A percentile compares a stretch with the other conserved stretches of the same genome.
Conservation (phyloP, 1,140 invertebrate genomes). For the Trypoxylus dichotomus region DNA sequence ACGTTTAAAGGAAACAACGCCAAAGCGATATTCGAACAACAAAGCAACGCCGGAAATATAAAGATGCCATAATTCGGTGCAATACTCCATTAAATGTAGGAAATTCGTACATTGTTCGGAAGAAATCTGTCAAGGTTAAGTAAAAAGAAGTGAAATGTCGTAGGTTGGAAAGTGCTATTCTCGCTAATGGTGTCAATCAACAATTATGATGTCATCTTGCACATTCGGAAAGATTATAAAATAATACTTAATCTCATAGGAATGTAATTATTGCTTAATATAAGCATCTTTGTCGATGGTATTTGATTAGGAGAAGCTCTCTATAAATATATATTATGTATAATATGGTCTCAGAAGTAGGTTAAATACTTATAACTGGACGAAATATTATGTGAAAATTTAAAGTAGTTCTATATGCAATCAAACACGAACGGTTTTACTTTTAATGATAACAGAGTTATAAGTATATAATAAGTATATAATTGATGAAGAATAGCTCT, state of each 20-base stretch:
- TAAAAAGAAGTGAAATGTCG: not conserved
- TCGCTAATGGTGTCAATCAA: not conserved
- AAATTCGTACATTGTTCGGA: constrained; percentile 6
- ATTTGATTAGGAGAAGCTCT: too few species aligned
- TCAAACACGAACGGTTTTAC: too few species aligned
- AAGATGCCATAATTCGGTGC: constrained; percentile 12
- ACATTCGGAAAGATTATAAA: not conserved
- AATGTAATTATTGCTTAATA: too few species aligned
- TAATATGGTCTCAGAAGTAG: too few species aligned
- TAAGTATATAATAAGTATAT: too few species aligned
- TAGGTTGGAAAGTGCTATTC: not conserved
- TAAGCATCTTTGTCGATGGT: too few species aligned
- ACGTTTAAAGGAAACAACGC: constrained; percentile 1
- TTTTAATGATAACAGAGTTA: too few species aligned
- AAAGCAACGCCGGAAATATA: constrained; percentile 6
- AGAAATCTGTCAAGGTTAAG: not conserved
- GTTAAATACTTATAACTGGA: too few species aligned
- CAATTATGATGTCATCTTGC: not conserved
- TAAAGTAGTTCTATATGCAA: too few species aligned
- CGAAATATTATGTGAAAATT: too few species aligned
- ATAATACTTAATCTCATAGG: not conserved
- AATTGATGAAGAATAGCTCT: too few species aligned
- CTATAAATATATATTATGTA: too few species aligned
- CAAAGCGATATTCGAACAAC: not conserved
- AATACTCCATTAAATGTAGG: constrained; percentile 21